phyloP scores from a whole-genome alignment of 1,140 invertebrate species.

The Aphelenchoides avenae region DNA sequence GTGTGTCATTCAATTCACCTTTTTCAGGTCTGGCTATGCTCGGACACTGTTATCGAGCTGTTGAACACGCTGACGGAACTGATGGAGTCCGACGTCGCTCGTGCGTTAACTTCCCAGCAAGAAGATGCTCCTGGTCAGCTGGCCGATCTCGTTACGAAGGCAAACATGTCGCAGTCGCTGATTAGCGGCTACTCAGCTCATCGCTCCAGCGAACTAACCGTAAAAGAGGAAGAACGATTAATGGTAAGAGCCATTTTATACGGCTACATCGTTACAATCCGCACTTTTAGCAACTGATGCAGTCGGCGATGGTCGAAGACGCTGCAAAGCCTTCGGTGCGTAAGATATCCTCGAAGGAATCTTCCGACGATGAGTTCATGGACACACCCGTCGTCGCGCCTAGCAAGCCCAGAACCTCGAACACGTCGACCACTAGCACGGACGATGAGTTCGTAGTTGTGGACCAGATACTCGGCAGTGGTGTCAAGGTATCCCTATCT shows the following conservation, averaged over 20 bases:
- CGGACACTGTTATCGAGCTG: conserved; percentile 43
- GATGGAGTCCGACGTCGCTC: conserved; percentile 26
- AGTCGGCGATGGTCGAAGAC: conserved; percentile 16
- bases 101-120: neutral
- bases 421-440: neutral
- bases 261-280: neutral
- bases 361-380: conserved; percentile 15
- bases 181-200: neutral
- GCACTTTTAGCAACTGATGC: conserved; percentile 27
- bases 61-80: conserved; percentile 34
- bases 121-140: conserved; percentile 22
- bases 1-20: neutral
- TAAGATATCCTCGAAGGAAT: no score
- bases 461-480: neutral
- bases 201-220: conserved; percentile 1
- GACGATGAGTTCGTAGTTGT: no score
- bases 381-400: neutral
- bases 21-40: conserved; percentile 40
- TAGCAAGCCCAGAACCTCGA: neutral
- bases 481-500: conserved; percentile 3
- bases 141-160: conserved; percentile 7
- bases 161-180: conserved; percentile 6
- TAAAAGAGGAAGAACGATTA: conserved; percentile 14
- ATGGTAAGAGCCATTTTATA: conserved; percentile 10
- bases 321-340: neutral